Base-by-base conservation (phyloP, 30 jellyfish, hydroid and myxozoan genomes). In the Hydractinia symbiolongicarpus region DNA sequence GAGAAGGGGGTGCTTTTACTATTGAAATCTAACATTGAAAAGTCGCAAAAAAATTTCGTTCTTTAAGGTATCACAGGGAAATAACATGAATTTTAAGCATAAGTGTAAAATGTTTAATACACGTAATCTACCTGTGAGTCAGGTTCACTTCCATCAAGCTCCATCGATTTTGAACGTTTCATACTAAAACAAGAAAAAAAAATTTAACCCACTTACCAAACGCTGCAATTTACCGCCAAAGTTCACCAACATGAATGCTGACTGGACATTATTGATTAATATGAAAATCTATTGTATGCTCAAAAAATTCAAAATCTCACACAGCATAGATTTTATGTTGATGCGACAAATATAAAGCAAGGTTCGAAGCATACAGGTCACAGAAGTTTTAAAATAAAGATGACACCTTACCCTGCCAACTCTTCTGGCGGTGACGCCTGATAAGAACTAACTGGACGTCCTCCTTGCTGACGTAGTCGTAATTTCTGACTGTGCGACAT, bases 381-480 rank as follows among this genome's bases (percentile, higher is more conserved):
- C 15, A 16, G 19, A 58, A 58, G 19, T 16, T 58, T 3, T 58
- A 30, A 30, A 21, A 16, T 21, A 0, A 13, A 0, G 11, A 67
- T 67, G n/a, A 20, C n/a, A 61, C 64, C 67, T 66, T 20, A 61
- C 87, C 66, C 79, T 54, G 21, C 81, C 16, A 53, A 54, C 15
- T 67, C 84, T 20, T 50, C 67, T 13, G 87, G 73, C 19, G 81
- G 44, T 21, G 84, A 58, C 73, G 84, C 17, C 56, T 79, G 87
- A 53, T 79, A 79, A 20, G 87, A 79, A 66, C 87, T 79, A 53
- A 66, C 82, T 50, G 87, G 87, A 8, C 87, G 83, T 30, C 70
- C n/a, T 79, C 56, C 52, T 64, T 64, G 74, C 40, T 54, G 85
- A 14, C 85, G 75, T n/a, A 77, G 51, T 19, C 54, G 56, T 6